phyloP scores from a whole-genome alignment of 2,888 invertebrate species.

The Arge pagana region DNA sequence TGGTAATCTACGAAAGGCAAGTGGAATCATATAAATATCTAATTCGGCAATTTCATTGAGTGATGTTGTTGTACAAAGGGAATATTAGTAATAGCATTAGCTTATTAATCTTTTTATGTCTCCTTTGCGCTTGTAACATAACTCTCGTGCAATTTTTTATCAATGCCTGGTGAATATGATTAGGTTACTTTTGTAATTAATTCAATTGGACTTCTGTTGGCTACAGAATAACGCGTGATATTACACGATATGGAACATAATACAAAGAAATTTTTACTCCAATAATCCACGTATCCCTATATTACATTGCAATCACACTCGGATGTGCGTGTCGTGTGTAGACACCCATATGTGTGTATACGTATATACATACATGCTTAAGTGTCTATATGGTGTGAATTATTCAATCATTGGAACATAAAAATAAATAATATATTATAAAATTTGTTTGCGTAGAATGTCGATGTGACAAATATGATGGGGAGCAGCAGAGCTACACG shows the following conservation, averaged over 20 bases:
- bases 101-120: slow-evolving; percentile 11
- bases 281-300: too few species aligned
- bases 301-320: too few species aligned
- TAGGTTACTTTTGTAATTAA: too few species aligned
- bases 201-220: too few species aligned
- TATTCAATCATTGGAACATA: not conserved
- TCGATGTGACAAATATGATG: slow-evolving; percentile 22
- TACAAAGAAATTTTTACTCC: too few species aligned
- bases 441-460: slow-evolving; percentile 25
- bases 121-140: not conserved
- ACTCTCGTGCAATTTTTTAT: slow-evolving; percentile 13
- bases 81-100: slow-evolving; percentile 14
- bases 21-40: not conserved
- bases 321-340: too few species aligned
- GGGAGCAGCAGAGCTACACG: slow-evolving; percentile 11
- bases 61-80: slow-evolving; percentile 6
- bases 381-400: not conserved
- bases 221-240: too few species aligned
- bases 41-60: slow-evolving; percentile 17
- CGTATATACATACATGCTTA: not conserved
- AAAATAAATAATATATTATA: slow-evolving; percentile 3
- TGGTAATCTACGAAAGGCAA: slow-evolving; percentile 9
- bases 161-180: slow-evolving; percentile 12
- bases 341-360: slow-evolving; percentile 29
- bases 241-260: too few species aligned